Percentiles rank a stretch among this genome's conserved stretches.
Conservation (phyloP, 1,140 invertebrate species). For the Zaprionus africanus region DNA sequence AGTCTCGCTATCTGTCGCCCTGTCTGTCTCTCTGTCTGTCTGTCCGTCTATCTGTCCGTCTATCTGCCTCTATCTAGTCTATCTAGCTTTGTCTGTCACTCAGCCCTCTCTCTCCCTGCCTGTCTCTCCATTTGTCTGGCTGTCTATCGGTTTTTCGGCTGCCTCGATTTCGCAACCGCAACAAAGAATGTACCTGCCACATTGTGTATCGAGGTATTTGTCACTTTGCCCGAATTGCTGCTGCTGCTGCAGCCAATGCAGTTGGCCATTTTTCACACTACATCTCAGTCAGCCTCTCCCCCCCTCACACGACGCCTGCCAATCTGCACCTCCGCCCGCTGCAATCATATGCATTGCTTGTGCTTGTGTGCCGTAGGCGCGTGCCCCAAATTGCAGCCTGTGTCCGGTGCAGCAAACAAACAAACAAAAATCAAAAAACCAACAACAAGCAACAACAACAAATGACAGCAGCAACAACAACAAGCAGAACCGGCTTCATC, state of each 20-base stretch:
- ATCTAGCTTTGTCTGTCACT: conserved; percentile 15
- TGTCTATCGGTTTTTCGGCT: conserved; percentile 49
- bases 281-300: conserved; percentile 42
- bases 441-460: conserved; percentile 21
- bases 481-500: conserved; percentile 32
- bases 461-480: background rate
- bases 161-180: conserved; percentile 69
- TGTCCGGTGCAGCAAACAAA: conserved; percentile 63
- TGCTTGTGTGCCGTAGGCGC: conserved; percentile 64
- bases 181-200: conserved; percentile 71
- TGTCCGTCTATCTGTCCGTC: background rate
- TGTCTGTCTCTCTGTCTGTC: conserved; percentile 4
- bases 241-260: conserved; percentile 66
- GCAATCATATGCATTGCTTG: conserved; percentile 3
- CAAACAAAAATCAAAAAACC: conserved; percentile 32
- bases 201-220: conserved; percentile 75
- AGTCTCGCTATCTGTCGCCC: background rate
- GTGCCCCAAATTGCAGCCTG: conserved; percentile 69
- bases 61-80: conserved; percentile 11
- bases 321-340: background rate
- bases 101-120: conserved; percentile 11
- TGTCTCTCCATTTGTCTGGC: conserved; percentile 42
- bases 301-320: background rate
- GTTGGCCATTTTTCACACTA: conserved; percentile 78
- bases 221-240: conserved; percentile 73